A percentile compares a stretch with the other conserved stretches of the same genome.
These are phyloP conservation scores for Rhodophaea formosa DNA, from an alignment of 2,888 invertebrate species.

Conservation along the genomic window DNA sequence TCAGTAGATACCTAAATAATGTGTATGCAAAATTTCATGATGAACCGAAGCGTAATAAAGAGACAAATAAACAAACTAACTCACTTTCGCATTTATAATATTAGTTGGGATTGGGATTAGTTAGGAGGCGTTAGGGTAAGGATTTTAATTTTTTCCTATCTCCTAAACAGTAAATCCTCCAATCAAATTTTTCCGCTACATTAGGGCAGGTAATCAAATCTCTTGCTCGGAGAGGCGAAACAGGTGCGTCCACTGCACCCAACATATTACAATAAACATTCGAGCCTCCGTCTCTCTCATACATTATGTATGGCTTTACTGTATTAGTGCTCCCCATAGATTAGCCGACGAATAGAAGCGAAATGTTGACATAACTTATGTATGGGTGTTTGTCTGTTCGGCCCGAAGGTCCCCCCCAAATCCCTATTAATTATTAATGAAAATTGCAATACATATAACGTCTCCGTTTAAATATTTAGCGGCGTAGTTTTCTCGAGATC, in stretches of 20 bases:
- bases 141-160: too few relatives aligned
- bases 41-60: too few relatives aligned
- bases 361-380: conserved; percentile 58
- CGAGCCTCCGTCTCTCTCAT: conserved; percentile 26
- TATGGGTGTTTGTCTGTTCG: conserved; percentile 49
- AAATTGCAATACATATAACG: conserved; percentile 80
- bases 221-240: neutral
- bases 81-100: too few relatives aligned
- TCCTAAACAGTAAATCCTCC: too few relatives aligned
- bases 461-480: conserved; percentile 72
- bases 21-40: too few relatives aligned
- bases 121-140: too few relatives aligned
- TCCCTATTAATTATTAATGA: conserved; percentile 74
- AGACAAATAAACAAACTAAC: too few relatives aligned
- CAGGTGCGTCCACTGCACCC: conserved; percentile 3
- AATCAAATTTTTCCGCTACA: too few relatives aligned
- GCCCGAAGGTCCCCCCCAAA: conserved; percentile 51
- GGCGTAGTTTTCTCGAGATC: conserved; percentile 64
- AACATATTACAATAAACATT: conserved; percentile 13
- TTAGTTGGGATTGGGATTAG: too few relatives aligned
- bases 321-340: conserved; percentile 62
- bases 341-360: conserved; percentile 56
- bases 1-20: too few relatives aligned
- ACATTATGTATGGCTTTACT: conserved; percentile 25
- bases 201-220: too few relatives aligned